Conservation (phyloP, 2,797 vertebrate genomes). For the Cynopterus sphinx region DNA sequence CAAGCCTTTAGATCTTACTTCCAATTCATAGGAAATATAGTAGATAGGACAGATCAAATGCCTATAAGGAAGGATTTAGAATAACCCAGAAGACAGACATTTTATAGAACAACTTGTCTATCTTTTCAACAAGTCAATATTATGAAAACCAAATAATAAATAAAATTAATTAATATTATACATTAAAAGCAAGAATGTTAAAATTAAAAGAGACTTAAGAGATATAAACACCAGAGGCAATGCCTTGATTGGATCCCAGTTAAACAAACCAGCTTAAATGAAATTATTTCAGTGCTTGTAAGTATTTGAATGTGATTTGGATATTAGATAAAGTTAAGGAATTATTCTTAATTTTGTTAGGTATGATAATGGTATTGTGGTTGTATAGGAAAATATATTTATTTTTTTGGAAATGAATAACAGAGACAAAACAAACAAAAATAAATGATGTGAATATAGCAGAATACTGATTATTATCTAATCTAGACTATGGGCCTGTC, state of each 20-base stretch:
- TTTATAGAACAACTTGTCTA: neutral
- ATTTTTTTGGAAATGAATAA: neutral
- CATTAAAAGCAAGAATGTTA: neutral
- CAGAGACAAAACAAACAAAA: neutral
- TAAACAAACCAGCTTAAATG: neutral
- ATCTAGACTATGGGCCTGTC: neutral
- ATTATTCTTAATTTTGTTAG: neutral
- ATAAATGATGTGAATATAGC: neutral
- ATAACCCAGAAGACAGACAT: neutral
- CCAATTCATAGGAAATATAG: neutral
- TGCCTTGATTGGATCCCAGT: neutral
- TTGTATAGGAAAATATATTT: neutral
- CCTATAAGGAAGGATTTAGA: neutral
- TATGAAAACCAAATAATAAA: neutral
- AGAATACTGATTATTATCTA: neutral
- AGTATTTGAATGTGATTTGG: neutral
- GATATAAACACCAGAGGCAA: neutral
- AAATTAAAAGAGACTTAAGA: neutral
- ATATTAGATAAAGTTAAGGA: neutral
- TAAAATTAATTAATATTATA: neutral
- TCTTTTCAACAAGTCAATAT: constrained; percentile 1
- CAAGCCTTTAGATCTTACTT: neutral
- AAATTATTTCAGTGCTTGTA: neutral
- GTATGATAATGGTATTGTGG: neutral
- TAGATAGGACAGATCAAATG: neutral